A percentile compares a stretch with the other conserved stretches of the same genome.
These are phyloP conservation scores for Montipora efflorescens DNA, from an alignment of 64 coral and sea anemone species.

Conservation along the genomic window DNA sequence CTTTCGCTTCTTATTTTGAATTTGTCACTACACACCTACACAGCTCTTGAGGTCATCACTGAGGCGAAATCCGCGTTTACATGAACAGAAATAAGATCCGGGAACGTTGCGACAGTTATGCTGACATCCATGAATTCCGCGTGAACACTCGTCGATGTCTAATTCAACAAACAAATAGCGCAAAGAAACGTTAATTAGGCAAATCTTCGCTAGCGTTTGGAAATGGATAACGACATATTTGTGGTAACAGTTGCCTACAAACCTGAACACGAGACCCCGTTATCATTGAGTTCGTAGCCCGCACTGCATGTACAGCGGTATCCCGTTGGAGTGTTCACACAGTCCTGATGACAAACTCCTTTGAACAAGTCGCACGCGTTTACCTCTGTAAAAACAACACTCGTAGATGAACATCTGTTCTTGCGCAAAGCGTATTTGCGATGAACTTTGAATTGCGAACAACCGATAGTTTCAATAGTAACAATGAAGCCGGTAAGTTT, in stretches of 20 bases:
- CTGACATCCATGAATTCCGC: constrained; percentile 74
- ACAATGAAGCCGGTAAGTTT: no score
- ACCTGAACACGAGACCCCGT: constrained; percentile 92
- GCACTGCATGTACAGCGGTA: constrained; percentile 90
- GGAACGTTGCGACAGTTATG: constrained; percentile 86
- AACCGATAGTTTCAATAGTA: no score
- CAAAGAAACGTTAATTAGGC: neutral
- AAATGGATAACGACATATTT: no score
- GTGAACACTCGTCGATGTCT: constrained; percentile 87
- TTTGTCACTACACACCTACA: constrained; percentile 65
- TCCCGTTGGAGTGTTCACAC: constrained; percentile 82
- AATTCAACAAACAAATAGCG: neutral
- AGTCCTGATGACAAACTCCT: constrained; percentile 93
- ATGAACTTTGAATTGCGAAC: no score
- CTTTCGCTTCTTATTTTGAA: neutral
- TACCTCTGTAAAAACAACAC: constrained; percentile 54
- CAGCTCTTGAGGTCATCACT: constrained; percentile 84
- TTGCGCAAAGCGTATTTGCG: no score
- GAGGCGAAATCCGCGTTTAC: constrained; percentile 78
- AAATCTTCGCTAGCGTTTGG: neutral
- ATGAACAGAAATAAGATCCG: constrained; percentile 93
- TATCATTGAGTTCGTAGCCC: constrained; percentile 80
- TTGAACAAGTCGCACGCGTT: constrained; percentile 81
- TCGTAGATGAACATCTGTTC: neutral
- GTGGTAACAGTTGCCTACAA: neutral